Conservation (phyloP, 2,113 vertebrate genomes). For the Peromyscus californicus region DNA sequence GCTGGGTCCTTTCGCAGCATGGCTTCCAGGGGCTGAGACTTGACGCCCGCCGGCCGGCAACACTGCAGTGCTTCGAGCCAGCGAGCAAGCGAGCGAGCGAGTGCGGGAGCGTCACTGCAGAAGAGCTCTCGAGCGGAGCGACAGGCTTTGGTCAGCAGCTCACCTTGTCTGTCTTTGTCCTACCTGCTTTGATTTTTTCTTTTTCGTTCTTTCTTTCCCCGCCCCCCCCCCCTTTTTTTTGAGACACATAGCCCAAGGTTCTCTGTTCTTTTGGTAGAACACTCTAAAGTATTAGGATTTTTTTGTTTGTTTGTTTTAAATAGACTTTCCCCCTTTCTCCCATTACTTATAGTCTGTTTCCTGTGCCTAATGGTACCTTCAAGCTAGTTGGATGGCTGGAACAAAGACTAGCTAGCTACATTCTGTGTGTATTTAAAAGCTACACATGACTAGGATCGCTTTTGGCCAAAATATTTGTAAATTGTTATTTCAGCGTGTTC, state of each 20-base stretch:
- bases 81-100: too few species aligned
- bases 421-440: conserved; percentile 6
- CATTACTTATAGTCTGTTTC: conserved; percentile 34
- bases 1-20: conserved; percentile 53
- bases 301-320: background rate
- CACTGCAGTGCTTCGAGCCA: conserved; percentile 9
- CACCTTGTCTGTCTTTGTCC: conserved; percentile 56
- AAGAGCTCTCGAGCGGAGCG: conserved; percentile 10
- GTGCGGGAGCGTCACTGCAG: conserved; percentile 57
- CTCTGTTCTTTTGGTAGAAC: conserved; percentile 25
- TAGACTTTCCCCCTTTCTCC: background rate
- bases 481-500: conserved; percentile 38
- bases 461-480: conserved; percentile 38
- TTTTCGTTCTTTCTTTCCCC: background rate
- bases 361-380: conserved; percentile 47
- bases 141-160: conserved; percentile 56
- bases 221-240: background rate
- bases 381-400: conserved; percentile 12
- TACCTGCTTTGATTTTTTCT: background rate
- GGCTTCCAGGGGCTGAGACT: conserved; percentile 28
- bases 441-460: background rate
- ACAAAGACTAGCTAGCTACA: background rate
- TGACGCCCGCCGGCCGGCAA: background rate
- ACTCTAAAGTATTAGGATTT: conserved; percentile 24
- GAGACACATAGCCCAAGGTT: conserved; percentile 2